A percentile compares a stretch with the other conserved stretches of the same genome.
Conservation (phyloP, 2,797 vertebrate species). For the Apogon talboti region DNA sequence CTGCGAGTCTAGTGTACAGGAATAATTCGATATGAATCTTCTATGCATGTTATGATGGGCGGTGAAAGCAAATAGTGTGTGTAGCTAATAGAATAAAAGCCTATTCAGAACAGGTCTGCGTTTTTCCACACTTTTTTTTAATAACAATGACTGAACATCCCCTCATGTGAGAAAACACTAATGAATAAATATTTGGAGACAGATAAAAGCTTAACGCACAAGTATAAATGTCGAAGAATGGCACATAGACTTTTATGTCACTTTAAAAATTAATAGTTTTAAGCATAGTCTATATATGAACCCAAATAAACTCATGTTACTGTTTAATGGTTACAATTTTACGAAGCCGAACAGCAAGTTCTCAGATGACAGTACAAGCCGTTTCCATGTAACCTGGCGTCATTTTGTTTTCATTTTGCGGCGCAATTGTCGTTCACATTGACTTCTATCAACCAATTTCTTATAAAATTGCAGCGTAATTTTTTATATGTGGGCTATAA, state of each 20-base stretch:
- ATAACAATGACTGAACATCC: conserved; percentile 25
- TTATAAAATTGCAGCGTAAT: background rate
- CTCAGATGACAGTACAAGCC: background rate
- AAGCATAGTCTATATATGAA: conserved; percentile 40
- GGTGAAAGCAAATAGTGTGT: conserved; percentile 53
- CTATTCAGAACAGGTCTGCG: conserved; percentile 28
- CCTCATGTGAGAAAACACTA: conserved; percentile 16
- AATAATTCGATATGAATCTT: conserved; percentile 66
- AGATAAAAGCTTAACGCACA: conserved; percentile 28
- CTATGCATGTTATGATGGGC: conserved; percentile 58
- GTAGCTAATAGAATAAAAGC: conserved; percentile 68
- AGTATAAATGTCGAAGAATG: conserved; percentile 22
- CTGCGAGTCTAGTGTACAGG: conserved; percentile 39
- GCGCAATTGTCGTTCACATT: conserved; percentile 13
- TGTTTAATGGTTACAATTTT: conserved; percentile 20
- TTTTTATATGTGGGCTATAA: conserved; percentile 7
- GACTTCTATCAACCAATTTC: conserved; percentile 26
- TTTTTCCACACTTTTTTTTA: conserved; percentile 5
- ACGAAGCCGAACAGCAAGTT: conserved; percentile 12
- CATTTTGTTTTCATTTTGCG: conserved; percentile 28
- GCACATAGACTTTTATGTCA: conserved; percentile 7
- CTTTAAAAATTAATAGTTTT: conserved; percentile 29
- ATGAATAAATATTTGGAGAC: conserved; percentile 38
- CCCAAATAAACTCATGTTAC: background rate
- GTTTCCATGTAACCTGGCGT: background rate